Conservation (phyloP, 2,113 vertebrate species). For the Jacana jacana region DNA sequence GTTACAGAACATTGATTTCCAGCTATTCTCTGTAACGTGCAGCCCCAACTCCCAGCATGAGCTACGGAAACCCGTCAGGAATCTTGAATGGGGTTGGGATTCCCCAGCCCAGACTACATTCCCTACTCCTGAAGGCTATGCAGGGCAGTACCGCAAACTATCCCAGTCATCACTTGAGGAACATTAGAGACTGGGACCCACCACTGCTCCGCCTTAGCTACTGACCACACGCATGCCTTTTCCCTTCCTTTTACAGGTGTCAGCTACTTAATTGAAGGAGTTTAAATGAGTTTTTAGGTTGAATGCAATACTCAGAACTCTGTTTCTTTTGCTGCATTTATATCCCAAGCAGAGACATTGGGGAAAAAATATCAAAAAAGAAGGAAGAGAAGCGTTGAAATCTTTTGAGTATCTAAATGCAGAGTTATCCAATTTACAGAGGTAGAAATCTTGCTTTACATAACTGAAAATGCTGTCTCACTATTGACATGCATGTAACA, state of each 20-base stretch:
- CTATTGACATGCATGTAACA: background rate
- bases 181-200: background rate
- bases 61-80: background rate
- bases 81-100: background rate
- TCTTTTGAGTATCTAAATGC: background rate
- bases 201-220: background rate
- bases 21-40: fast-evolving
- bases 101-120: background rate
- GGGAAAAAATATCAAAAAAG: too few relatives aligned
- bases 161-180: fast-evolving
- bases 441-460: background rate
- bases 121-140: fast-evolving
- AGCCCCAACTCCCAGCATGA: background rate
- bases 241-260: background rate
- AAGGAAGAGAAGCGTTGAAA: background rate
- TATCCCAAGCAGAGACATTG: background rate
- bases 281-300: background rate
- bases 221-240: fast-evolving
- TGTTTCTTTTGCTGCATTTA: background rate
- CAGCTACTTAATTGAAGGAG: background rate
- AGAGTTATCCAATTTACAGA: background rate
- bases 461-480: background rate
- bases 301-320: background rate
- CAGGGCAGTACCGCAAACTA: fast-evolving
- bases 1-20: background rate